Conservation (phyloP, 2,797 vertebrate species). For the Micrastur ruficollis region DNA sequence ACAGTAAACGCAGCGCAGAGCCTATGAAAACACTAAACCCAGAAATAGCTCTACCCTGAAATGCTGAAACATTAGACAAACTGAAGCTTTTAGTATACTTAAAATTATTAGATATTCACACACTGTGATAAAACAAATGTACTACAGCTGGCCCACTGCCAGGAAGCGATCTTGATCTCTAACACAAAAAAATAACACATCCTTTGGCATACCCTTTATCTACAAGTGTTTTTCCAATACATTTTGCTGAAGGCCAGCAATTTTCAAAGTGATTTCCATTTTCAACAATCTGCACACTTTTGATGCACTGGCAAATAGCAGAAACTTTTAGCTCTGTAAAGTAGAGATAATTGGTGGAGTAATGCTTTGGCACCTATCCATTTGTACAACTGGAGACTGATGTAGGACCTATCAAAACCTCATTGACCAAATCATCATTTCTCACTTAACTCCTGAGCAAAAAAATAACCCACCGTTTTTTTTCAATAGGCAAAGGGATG, state of each 20-base stretch:
- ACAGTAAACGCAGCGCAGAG: background rate
- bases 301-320: background rate
- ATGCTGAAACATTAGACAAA: background rate
- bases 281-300: background rate
- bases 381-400: background rate
- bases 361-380: background rate
- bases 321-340: background rate
- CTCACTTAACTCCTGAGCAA: background rate
- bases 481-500: background rate
- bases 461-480: background rate
- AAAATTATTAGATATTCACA: background rate
- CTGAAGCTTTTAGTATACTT: background rate
- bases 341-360: accelerated
- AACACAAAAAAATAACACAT: background rate
- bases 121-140: background rate
- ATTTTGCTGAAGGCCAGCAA: background rate
- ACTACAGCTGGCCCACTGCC: background rate
- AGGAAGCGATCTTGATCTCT: background rate
- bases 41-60: background rate
- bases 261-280: background rate
- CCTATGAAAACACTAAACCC: background rate
- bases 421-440: background rate
- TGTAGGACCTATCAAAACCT: background rate
- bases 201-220: background rate
- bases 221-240: background rate